Conservation (phyloP, 1,140 invertebrate species). For the Bradysia coprophila region DNA sequence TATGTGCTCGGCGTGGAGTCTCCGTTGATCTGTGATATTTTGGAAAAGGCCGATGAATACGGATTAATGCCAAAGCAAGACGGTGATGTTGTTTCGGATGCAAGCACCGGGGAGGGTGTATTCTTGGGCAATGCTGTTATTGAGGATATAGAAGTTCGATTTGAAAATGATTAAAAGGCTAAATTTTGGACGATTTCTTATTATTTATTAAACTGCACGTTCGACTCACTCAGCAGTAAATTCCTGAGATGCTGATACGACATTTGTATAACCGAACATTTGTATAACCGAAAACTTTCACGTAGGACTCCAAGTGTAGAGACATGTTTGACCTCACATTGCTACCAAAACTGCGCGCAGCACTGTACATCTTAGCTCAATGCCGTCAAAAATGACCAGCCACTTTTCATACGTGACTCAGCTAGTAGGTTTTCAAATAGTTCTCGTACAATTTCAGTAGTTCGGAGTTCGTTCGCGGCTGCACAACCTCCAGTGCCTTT, state of each 20-base stretch:
- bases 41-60: slow-evolving; percentile 53
- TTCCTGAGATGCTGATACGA: no score
- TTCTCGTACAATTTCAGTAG: slow-evolving; percentile 48
- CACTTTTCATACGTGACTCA: no score
- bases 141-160: not conserved
- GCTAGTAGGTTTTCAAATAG: slow-evolving; percentile 8
- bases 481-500: slow-evolving; percentile 41
- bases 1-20: slow-evolving; percentile 86
- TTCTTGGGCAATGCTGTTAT: not conserved
- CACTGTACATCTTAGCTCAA: no score
- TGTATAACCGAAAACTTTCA: no score
- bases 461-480: slow-evolving; percentile 46
- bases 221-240: no score
- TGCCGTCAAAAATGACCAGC: no score
- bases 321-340: no score
- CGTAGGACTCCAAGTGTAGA: no score
- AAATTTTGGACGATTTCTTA: not conserved
- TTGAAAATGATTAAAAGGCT: slow-evolving; percentile 1
- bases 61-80: slow-evolving; percentile 28
- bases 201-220: no score
- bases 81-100: not conserved
- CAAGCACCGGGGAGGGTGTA: not conserved
- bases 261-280: no score
- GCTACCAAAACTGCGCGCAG: no score
- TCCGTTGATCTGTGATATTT: slow-evolving; percentile 67